Base-by-base conservation (phyloP, 2,888 invertebrate genomes). In the Pogonocherus hispidulus region DNA sequence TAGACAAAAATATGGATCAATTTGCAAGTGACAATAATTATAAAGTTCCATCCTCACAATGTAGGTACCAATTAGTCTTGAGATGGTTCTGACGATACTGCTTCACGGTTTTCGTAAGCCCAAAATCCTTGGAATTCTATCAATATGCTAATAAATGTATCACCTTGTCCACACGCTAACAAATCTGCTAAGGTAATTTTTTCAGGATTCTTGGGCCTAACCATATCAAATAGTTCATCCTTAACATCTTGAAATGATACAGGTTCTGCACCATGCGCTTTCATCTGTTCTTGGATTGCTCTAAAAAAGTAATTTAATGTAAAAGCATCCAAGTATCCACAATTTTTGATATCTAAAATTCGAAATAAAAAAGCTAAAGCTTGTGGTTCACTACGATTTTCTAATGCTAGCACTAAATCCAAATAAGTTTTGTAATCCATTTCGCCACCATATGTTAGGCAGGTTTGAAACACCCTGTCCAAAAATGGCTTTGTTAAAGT, bases 201-300 rank as follows among this genome's bases (percentile, higher is more conserved):
- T 8, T 91, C 88, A 0, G 95, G 93, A 84, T 97, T 91, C 67
- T 89, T 90, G 0, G 98, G 97, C 72, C 96, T 93, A 1, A 98
- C 95, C 98, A 99, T 98, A 87, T 98, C 98, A 87, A 97, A 98
- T 76, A 98, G 94, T 87, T 98, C 98, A 87, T 98, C 97, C 84
- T 97, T 97, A 0, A 98, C 94, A 86, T 98, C 97, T 77, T 96
- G 93, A 84, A 98, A 97, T 77, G 91, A 92, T 0, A 97, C 95
- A 0, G 94, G 92, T 74, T 96, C 96, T n/a, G 95, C 94, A 23
- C 94, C 94, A 83, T 95, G 94, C 5, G 92, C 90, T 64, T 90
- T 89, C 91, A 98, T 94, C 85, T 96, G 95, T 75, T 96, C 94
- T 85, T 97, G 94, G 75, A 98, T 96, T 0, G 95, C 96, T 91